Conservation (phyloP, 2,888 invertebrate species). For the Eubasilissa splendida region DNA sequence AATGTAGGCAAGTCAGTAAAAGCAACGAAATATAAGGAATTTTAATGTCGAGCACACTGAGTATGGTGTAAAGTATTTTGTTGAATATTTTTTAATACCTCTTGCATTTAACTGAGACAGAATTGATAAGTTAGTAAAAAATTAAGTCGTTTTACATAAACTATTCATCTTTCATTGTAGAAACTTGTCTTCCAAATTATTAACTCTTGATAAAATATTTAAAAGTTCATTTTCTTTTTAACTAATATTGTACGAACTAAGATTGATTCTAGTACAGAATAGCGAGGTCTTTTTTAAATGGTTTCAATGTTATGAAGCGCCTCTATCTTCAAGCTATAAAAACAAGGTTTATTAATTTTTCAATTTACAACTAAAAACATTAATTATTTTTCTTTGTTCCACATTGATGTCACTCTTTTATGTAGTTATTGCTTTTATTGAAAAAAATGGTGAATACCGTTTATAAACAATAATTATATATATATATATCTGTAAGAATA, state of each 20-base stretch:
- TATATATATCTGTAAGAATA: constrained; percentile 17
- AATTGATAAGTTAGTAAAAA: background rate
- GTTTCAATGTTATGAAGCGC: too few relatives aligned
- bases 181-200: constrained; percentile 20
- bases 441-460: background rate
- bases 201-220: constrained; percentile 12
- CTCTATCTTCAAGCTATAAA: too few relatives aligned
- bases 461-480: constrained; percentile 5
- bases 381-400: too few relatives aligned
- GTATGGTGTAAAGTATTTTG: background rate
- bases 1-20: constrained; percentile 38
- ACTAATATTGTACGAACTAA: too few relatives aligned
- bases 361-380: too few relatives aligned
- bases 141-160: background rate
- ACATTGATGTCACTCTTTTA: too few relatives aligned
- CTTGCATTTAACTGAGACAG: background rate
- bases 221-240: constrained; percentile 6
- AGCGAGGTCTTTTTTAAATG: too few relatives aligned
- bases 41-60: background rate
- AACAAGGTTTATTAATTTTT: too few relatives aligned
- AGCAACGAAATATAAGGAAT: constrained; percentile 14
- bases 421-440: too few relatives aligned
- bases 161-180: background rate
- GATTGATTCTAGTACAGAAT: too few relatives aligned
- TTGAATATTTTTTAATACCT: background rate